Evolutionary conservation across 2,797 vertebrate species (phyloP), one percentile per base, ranked within the genome.

Genomic region (Gallirallus australis): DNA sequence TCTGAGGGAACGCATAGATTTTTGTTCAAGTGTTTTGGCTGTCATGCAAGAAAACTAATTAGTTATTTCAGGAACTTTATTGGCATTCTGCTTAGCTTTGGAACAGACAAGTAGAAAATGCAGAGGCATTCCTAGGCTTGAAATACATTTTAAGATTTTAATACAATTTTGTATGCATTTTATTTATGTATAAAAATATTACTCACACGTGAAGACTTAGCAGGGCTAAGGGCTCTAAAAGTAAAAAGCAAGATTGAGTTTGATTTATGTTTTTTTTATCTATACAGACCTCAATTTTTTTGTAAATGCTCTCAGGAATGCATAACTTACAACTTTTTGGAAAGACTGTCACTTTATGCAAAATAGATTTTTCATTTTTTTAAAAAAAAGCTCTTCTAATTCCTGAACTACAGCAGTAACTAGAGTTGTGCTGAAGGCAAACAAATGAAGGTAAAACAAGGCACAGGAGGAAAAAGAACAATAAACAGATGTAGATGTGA

Each of bases 11-110:
- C 31, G 21, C 21, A 15, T 18, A 39, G n/a, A 48, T 25, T 73
- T 96, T 82, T 83, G 31, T 80, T 88, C 31, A 59, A 28, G n/a
- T 88, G 54, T 91, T 95, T 95, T 63, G 56, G 35, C 92, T 93
- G 57, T 78, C 54, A 18, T 59, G 42, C 50, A 82, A 42, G 76
- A 68, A 76, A 88, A 28, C 23, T 4, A 69, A 71, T 78, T 45
- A 71, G 53, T 54, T 88, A 9, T 76, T 88, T 78, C 54, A 54
- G 65, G 21, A 87, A 56, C 47, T 86, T 94, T 88, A 65, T 65
- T 85, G 57, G 45, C 53, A 33, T 78, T 91, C 54, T 66, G 17
- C 12, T 69, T 76, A 57, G 30, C 19, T 76, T 89, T 73, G 21
- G 6, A 94, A 47, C 24, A 80, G 53, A 20, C 35, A 16, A 73